Evolutionary conservation across 2,888 invertebrate genomes (phyloP).

Genomic region (Cantharis flavilabris): DNA sequence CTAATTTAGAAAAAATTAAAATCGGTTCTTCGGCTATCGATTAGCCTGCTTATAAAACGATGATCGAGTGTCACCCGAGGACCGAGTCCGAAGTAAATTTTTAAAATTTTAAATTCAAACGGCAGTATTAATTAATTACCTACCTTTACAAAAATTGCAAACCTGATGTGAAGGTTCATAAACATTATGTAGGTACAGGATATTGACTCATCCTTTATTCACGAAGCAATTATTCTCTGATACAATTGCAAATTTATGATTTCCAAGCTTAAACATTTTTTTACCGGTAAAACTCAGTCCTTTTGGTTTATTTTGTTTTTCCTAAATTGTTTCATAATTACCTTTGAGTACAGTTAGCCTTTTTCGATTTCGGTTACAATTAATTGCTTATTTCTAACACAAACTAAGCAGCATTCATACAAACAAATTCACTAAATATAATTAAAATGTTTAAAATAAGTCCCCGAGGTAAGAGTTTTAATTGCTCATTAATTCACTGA

Average conservation of each 20-base stretch:
- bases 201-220: conserved; percentile 15
- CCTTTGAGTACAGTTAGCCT: background rate
- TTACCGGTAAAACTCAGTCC: too few species aligned
- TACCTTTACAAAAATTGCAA: background rate
- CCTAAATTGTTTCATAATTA: background rate
- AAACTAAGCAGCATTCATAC: background rate
- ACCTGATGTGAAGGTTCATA: background rate
- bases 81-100: background rate
- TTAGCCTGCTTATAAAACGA: background rate
- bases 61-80: background rate
- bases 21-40: background rate
- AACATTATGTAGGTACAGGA: background rate
- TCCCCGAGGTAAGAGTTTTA: background rate
- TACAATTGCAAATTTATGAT: conserved; percentile 3
- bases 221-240: conserved; percentile 13
- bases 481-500: background rate
- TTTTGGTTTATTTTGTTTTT: background rate
- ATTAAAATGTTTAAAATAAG: background rate
- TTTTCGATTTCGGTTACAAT: background rate
- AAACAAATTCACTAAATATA: background rate
- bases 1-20: background rate
- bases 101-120: background rate
- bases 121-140: background rate
- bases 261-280: conserved; percentile 1
- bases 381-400: background rate